Percentiles rank a stretch among this genome's conserved stretches.
phyloP scores from a whole-genome alignment of 2,888 invertebrate species.

The Pterostichus niger region DNA sequence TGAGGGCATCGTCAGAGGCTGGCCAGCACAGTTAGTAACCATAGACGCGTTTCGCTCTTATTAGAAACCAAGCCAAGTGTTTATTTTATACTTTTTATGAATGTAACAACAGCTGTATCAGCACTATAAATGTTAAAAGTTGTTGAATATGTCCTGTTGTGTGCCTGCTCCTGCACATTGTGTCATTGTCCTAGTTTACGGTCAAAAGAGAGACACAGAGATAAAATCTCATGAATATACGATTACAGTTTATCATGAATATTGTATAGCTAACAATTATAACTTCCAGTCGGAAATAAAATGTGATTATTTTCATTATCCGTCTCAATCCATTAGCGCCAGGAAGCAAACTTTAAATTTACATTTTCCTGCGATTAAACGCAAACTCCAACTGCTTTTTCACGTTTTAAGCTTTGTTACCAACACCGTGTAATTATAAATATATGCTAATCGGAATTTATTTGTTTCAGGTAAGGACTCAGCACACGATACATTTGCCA shows the following conservation, averaged over 20 bases:
- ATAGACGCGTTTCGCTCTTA: too few species aligned
- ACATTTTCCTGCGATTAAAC: slow-evolving; percentile 42
- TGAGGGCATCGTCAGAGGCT: too few species aligned
- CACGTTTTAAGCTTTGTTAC: slow-evolving; percentile 13
- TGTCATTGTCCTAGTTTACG: neutral
- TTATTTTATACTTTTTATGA: too few species aligned
- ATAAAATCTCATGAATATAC: slow-evolving; percentile 41
- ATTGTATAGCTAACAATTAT: slow-evolving; percentile 40
- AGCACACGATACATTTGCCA: too few species aligned
- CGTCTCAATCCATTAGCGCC: slow-evolving; percentile 34
- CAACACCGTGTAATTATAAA: slow-evolving; percentile 44
- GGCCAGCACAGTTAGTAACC: too few species aligned
- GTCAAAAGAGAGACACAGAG: slow-evolving; percentile 20
- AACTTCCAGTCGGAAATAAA: slow-evolving; percentile 44
- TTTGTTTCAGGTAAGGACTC: slow-evolving; percentile 44
- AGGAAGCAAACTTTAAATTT: slow-evolving; percentile 48
- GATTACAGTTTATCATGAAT: slow-evolving; percentile 43
- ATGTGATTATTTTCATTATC: slow-evolving; percentile 43
- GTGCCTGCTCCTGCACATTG: neutral
- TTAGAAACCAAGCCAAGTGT: too few species aligned
- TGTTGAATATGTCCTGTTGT: too few species aligned
- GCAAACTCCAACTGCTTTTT: slow-evolving; percentile 24
- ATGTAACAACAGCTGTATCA: too few species aligned
- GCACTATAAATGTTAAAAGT: too few species aligned
- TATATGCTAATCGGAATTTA: slow-evolving; percentile 27